Base-by-base conservation (phyloP, 2,113 vertebrate genomes). In the Callospermophilus lateralis region DNA sequence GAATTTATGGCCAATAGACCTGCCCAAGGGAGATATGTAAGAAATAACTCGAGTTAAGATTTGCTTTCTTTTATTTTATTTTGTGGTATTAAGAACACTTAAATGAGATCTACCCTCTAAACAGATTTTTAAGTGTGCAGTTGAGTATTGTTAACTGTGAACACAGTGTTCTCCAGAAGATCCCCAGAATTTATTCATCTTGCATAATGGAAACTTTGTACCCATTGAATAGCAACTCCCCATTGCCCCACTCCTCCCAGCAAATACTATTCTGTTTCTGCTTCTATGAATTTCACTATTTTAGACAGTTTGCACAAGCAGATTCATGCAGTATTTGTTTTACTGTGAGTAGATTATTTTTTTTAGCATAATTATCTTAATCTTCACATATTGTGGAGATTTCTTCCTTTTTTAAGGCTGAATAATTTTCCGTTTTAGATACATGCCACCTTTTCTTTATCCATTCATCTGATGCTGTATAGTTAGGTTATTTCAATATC, bases 321-420 rank as follows among this genome's bases (percentile, higher is more conserved):
- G 37, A 39, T 17, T 77, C 53, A 20, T 68, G 8, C 3, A 32
- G 12, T 19, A 24, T 78, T 81, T 74, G 16, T 48, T 37, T 45
- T 95, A 74, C 39, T n/a, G 37, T 61, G n/a, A 73, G 17, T 48
- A 37, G 42, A 7, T 85, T 89, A 58, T 89, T 89, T 93, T n/a
- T 68, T 1, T 79, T 65, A 63, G 17, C 5, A 34, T 51, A 73
- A 84, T 67, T 61, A 68, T 16, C 8, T 51, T 9, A 28, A 22
- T 11, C 6, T 24, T 86, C 68, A 68, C 28, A 51, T 45, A 79
- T 28, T 39, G 10, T 28, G 63, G 55, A 5, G 13, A 37, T 51
- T 88, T 63, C 9, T 19, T 84, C 61, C 4, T 30, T 77, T 85
- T 84, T 67, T 65, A 88, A 88, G 13, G 12, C 1, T 45, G 26